These are phyloP conservation scores for Imbricaverruca yamaguchii DNA, from an alignment of 2,888 invertebrate species.

Conservation along the genomic window DNA sequence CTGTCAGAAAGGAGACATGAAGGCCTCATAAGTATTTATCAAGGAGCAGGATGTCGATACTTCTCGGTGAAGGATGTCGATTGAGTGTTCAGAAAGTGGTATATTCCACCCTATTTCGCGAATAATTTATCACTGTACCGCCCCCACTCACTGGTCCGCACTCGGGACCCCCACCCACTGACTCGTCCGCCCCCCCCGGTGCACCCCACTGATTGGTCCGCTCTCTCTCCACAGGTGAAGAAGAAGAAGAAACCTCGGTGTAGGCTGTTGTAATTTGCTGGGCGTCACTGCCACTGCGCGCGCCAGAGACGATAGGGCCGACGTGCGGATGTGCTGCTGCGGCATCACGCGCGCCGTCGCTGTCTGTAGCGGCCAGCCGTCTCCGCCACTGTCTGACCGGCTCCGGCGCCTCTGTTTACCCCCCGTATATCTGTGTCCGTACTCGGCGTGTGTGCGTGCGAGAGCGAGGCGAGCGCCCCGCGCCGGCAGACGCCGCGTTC, in stretches of 20 bases:
- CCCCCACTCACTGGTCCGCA: not conserved
- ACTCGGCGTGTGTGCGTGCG: not conserved
- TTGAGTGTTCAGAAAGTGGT: too few species aligned
- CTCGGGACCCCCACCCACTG: not conserved
- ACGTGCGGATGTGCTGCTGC: not conserved
- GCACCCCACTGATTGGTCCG: not conserved
- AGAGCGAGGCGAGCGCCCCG: not conserved
- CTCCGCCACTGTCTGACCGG: not conserved
- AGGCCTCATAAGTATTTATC: too few species aligned
- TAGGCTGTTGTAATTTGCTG: conserved; percentile 30
- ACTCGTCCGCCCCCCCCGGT: too few species aligned
- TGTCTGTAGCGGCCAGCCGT: not conserved
- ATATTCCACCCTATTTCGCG: too few species aligned
- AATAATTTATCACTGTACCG: too few species aligned
- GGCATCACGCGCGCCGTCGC: not conserved
- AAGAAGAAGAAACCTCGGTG: conserved; percentile 34
- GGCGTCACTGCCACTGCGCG: not conserved
- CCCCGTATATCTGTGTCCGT: conserved; percentile 4
- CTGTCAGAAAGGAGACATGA: too few species aligned
- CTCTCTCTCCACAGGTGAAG: conserved; percentile 27
- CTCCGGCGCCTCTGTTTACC: conserved; percentile 6
- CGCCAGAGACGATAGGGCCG: not conserved
- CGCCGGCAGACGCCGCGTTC: not conserved
- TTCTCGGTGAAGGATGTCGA: too few species aligned
- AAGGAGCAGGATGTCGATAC: too few species aligned